Evolutionary conservation across 1,140 invertebrate genomes (phyloP).

Genomic region (Triops longicaudatus): DNA sequence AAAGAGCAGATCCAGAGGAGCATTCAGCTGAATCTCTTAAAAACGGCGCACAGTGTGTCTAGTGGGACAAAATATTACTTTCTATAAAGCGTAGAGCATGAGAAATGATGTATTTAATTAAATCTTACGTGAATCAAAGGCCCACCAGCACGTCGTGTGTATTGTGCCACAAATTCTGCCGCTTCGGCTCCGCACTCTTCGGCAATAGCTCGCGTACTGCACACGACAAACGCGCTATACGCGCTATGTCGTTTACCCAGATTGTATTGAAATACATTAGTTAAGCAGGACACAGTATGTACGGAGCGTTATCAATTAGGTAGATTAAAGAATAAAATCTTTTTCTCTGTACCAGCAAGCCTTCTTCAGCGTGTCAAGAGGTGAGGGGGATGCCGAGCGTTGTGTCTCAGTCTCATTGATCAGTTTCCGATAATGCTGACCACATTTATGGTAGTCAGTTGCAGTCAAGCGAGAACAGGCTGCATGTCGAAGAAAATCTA

Average conservation of each 20-base stretch:
- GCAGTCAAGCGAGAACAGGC: constrained; percentile 13
- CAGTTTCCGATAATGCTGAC: constrained; percentile 3
- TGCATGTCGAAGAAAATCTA: constrained; percentile 12
- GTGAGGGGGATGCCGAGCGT: constrained; percentile 16
- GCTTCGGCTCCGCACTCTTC: constrained; percentile 22
- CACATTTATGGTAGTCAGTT: not conserved
- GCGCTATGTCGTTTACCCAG: not conserved
- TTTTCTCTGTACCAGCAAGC: not conserved
- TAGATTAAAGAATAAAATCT: too few relatives aligned
- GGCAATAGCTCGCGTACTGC: constrained; percentile 18
- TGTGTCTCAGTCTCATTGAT: not conserved
- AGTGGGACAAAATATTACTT: not conserved
- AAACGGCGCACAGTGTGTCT: not conserved
- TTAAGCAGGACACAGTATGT: too few relatives aligned
- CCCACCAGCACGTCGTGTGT: constrained; percentile 11
- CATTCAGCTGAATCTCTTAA: not conserved
- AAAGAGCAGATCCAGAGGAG: not conserved
- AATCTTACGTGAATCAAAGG: constrained; percentile 19
- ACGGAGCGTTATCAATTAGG: too few relatives aligned
- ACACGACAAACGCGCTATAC: constrained; percentile 19
- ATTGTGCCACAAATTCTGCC: constrained; percentile 21
- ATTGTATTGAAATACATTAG: too few relatives aligned
- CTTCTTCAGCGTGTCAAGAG: not conserved
- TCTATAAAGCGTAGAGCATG: not conserved
- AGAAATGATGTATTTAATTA: constrained; percentile 3